These are phyloP conservation scores for Otolemur crassicaudatus DNA, from an alignment of 2,797 vertebrate genomes.

Conservation along the genomic window DNA sequence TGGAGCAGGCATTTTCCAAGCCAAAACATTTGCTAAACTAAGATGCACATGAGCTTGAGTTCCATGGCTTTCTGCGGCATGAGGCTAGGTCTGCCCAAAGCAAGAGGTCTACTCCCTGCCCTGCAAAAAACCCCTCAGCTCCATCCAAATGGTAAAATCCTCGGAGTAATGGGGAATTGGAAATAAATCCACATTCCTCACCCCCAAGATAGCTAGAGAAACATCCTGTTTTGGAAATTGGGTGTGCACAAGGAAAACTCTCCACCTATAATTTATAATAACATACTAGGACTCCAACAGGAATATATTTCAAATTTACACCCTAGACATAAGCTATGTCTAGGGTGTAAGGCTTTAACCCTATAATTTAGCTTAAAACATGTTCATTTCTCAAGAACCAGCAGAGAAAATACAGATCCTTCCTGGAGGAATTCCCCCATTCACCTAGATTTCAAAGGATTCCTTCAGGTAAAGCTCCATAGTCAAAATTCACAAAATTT, in stretches of 20 bases:
- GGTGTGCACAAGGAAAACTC: neutral
- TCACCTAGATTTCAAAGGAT: neutral
- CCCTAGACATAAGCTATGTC: no score
- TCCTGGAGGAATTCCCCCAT: neutral
- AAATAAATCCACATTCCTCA: neutral
- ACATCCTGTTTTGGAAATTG: neutral
- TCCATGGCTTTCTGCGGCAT: neutral
- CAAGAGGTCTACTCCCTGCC: neutral
- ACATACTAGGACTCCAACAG: neutral
- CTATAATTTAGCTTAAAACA: neutral
- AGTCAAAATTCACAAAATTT: neutral
- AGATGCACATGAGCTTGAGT: neutral
- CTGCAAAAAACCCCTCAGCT: neutral
- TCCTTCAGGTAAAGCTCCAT: neutral
- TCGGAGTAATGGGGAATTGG: neutral
- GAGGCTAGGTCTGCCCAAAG: neutral
- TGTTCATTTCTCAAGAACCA: rapidly evolving
- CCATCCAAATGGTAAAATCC: neutral
- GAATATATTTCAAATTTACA: neutral
- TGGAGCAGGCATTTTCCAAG: neutral
- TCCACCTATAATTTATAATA: neutral
- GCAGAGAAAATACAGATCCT: neutral
- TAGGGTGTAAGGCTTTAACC: neutral
- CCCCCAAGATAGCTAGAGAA: neutral
- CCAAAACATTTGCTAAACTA: neutral